Percentiles rank a stretch among this genome's conserved stretches.
Conservation (phyloP, 1,140 invertebrate genomes). For the Camponotus vicinus region DNA sequence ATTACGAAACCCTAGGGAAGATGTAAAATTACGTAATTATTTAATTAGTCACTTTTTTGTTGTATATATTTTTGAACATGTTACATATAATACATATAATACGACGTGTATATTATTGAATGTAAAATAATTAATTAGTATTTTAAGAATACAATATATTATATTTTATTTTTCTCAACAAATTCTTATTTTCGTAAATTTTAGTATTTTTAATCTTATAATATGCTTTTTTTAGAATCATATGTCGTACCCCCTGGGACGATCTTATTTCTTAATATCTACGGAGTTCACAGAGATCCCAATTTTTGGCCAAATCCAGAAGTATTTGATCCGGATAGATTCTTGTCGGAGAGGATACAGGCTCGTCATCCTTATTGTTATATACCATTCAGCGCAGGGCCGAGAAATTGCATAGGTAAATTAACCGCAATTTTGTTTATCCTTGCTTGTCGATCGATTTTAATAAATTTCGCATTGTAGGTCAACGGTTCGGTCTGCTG, state of each 20-base stretch:
- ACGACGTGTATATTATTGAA: not conserved
- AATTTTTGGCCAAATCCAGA: slow-evolving; percentile 91
- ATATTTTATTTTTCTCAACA: too few relatives aligned
- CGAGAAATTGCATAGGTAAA: slow-evolving; percentile 91
- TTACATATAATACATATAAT: slow-evolving; percentile 64
- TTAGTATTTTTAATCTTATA: not conserved
- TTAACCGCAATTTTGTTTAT: not conserved
- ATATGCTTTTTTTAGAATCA: slow-evolving; percentile 71
- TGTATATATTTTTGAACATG: slow-evolving; percentile 38
- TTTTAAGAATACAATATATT: too few relatives aligned
- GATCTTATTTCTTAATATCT: slow-evolving; percentile 85
- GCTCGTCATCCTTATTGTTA: slow-evolving; percentile 87
- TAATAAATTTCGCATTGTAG: too few relatives aligned
- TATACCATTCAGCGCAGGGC: slow-evolving; percentile 92
- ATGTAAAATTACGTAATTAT: slow-evolving; percentile 62
- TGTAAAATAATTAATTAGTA: not conserved
- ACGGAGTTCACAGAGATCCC: slow-evolving; percentile 89
- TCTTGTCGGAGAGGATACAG: slow-evolving; percentile 87
- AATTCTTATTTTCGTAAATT: too few relatives aligned
- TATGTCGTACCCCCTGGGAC: slow-evolving; percentile 73
- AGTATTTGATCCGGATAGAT: slow-evolving; percentile 92
- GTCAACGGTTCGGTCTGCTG: too few relatives aligned
- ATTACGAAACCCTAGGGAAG: slow-evolving; percentile 76
- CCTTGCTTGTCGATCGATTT: not conserved
- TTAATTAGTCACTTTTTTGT: too few relatives aligned